Evolutionary conservation across 2,888 invertebrate species (phyloP).

Genomic region (Emmelina monodactyla): DNA sequence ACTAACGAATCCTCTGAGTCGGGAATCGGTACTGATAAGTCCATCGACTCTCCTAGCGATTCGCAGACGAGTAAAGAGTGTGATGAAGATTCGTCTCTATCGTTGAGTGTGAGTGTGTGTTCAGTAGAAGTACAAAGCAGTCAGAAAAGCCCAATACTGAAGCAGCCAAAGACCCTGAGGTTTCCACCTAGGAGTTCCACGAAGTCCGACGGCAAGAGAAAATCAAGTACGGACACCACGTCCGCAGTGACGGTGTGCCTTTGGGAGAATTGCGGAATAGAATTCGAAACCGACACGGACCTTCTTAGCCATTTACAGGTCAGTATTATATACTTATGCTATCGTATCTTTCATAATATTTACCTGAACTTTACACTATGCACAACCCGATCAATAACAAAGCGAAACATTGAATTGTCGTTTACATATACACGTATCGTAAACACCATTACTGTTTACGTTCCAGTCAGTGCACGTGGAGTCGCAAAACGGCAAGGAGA

Average conservation of each 20-base stretch:
- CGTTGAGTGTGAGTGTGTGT: conserved; percentile 50
- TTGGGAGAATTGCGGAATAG: conserved; percentile 83
- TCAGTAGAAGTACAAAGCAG: conserved; percentile 39
- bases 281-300: conserved; percentile 81
- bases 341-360: too few species aligned
- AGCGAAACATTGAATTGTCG: too few species aligned
- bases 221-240: conserved; percentile 50
- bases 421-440: too few species aligned
- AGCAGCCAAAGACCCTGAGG: conserved; percentile 82
- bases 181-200: conserved; percentile 72
- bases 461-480: conserved; percentile 83
- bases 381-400: too few species aligned
- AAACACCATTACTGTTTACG: too few species aligned
- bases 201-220: conserved; percentile 36
- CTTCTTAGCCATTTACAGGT: conserved; percentile 90
- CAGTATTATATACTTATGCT: conserved; percentile 8
- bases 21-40: conserved; percentile 57
- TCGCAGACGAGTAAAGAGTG: conserved; percentile 56
- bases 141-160: conserved; percentile 78
- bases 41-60: conserved; percentile 56
- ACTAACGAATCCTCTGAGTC: conserved; percentile 52
- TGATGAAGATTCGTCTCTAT: conserved; percentile 54
- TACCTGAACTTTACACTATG: too few species aligned
- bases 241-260: conserved; percentile 70
- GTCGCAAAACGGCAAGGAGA: conserved; percentile 82